Conservation (phyloP, 2,888 invertebrate genomes). For the Ormyrus pomaceus region DNA sequence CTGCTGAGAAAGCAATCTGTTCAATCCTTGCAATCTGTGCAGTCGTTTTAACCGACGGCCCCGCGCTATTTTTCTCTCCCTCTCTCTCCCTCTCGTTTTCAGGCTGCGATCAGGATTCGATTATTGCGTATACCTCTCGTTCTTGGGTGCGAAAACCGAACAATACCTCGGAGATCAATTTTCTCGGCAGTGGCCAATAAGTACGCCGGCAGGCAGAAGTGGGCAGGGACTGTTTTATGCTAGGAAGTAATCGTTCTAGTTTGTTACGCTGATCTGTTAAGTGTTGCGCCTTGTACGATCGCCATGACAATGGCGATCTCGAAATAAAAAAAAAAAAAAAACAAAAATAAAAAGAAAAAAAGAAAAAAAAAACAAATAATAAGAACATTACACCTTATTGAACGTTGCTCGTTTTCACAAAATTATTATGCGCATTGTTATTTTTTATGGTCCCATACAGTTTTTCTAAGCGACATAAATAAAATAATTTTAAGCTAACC, state of each 20-base stretch:
- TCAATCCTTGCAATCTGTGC: too few species aligned
- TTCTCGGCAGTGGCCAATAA: slow-evolving; percentile 33
- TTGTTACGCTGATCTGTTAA: slow-evolving; percentile 67
- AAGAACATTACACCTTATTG: slow-evolving; percentile 56
- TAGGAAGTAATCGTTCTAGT: slow-evolving; percentile 68
- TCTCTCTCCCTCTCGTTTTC: too few species aligned
- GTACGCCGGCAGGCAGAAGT: background rate
- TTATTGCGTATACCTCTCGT: too few species aligned
- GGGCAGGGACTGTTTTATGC: slow-evolving; percentile 50
- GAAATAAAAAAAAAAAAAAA: slow-evolving; percentile 20
- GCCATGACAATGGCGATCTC: slow-evolving; percentile 20
- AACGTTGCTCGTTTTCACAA: slow-evolving; percentile 70
- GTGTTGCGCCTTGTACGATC: slow-evolving; percentile 62
- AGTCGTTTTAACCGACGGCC: too few species aligned
- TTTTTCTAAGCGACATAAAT: slow-evolving; percentile 63
- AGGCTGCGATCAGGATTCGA: too few species aligned
- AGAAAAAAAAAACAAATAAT: slow-evolving; percentile 29
- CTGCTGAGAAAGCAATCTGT: slow-evolving; percentile 18
- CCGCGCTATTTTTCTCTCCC: too few species aligned
- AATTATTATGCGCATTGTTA: slow-evolving; percentile 71
- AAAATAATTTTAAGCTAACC: slow-evolving; percentile 57
- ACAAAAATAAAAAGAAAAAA: slow-evolving; percentile 32
- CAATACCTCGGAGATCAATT: slow-evolving; percentile 31
- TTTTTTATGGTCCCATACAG: slow-evolving; percentile 72
- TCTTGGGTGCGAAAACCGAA: background rate